phyloP scores from a whole-genome alignment of 2,888 invertebrate species.

The Phymatocera aterrima region DNA sequence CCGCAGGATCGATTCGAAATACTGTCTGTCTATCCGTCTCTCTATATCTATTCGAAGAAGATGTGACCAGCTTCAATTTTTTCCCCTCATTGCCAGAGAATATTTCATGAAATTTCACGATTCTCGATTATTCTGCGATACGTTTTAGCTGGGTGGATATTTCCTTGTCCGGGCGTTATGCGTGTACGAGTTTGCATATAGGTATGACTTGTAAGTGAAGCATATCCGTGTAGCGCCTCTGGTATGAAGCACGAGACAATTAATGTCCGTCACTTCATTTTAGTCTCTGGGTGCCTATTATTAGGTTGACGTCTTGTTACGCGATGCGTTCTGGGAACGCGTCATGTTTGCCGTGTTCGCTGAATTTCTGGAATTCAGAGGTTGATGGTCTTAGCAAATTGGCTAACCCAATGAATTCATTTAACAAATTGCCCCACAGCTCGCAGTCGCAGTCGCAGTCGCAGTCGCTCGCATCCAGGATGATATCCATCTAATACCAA shows the following conservation, averaged over 20 bases:
- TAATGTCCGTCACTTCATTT: constrained; percentile 58
- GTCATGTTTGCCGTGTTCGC: constrained; percentile 47
- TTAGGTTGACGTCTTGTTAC: constrained; percentile 65
- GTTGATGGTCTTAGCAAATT: constrained; percentile 66
- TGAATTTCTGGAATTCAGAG: constrained; percentile 66
- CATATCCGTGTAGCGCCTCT: background rate
- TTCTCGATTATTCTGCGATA: too few species aligned
- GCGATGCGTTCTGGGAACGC: constrained; percentile 62
- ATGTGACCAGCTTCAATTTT: too few species aligned
- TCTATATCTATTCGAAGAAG: too few species aligned
- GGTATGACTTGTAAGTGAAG: background rate
- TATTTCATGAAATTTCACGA: too few species aligned
- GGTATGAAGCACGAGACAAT: constrained; percentile 51
- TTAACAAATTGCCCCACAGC: constrained; percentile 49
- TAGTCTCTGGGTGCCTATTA: constrained; percentile 60
- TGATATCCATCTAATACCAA: background rate
- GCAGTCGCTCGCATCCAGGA: background rate
- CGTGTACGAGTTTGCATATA: too few species aligned
- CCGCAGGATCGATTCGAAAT: too few species aligned
- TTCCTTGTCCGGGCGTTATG: too few species aligned
- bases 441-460: background rate
- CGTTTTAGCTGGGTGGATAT: too few species aligned
- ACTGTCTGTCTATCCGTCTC: too few species aligned
- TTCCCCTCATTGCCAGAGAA: too few species aligned
- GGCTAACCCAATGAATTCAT: constrained; percentile 66